Conservation (phyloP, 2,113 vertebrate species). For the Abramis brama region DNA sequence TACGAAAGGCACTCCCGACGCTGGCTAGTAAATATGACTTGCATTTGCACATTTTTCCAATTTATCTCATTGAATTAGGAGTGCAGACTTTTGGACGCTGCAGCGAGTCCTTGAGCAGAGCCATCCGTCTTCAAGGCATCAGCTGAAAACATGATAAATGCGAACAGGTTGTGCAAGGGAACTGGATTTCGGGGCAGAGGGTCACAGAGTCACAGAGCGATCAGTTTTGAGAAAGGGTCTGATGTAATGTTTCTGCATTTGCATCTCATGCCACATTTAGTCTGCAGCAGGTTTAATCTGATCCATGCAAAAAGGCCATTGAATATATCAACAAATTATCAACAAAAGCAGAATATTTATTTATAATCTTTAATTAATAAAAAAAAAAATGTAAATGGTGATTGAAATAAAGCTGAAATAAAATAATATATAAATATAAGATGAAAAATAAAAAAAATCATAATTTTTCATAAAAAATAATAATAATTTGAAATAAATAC, state of each 20-base stretch:
- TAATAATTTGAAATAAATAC: too few species aligned
- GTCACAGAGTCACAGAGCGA: background rate
- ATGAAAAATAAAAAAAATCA: background rate
- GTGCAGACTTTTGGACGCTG: constrained; percentile 65
- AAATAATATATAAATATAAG: background rate
- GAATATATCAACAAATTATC: background rate
- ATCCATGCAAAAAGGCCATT: background rate
- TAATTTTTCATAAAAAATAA: too few species aligned
- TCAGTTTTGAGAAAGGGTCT: background rate
- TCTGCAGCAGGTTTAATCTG: too few species aligned
- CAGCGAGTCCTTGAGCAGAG: constrained; percentile 34
- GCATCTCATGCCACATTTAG: background rate
- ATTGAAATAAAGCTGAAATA: background rate
- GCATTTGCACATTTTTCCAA: constrained; percentile 64
- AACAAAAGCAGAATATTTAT: background rate
- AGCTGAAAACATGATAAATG: constrained; percentile 28
- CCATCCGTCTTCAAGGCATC: constrained; percentile 32
- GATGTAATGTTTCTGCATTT: background rate
- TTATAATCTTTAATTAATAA: background rate
- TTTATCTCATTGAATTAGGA: constrained; percentile 67
- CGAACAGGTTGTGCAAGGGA: background rate
- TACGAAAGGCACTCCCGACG: constrained; percentile 43
- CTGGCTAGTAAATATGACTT: constrained; percentile 51
- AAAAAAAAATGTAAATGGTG: background rate
- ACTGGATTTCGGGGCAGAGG: background rate